These are phyloP conservation scores for Trissolcus brochymenae DNA, from an alignment of 2,888 invertebrate species.

Conservation along the genomic window DNA sequence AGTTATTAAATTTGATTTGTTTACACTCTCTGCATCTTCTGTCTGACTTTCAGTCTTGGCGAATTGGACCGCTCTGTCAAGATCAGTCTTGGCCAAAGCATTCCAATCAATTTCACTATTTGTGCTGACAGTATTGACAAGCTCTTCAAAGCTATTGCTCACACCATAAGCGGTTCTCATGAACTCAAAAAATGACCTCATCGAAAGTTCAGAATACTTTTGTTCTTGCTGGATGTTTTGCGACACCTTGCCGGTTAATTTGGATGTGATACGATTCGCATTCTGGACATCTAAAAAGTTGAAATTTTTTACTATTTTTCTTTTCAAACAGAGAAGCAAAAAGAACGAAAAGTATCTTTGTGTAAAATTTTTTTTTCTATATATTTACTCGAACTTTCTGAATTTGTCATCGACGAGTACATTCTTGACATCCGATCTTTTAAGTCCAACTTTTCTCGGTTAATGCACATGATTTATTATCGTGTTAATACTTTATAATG, in stretches of 20 bases:
- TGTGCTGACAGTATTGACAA: conserved; percentile 68
- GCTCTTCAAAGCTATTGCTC: conserved; percentile 77
- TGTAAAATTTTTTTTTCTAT: conserved; percentile 1
- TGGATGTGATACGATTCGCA: conserved; percentile 1
- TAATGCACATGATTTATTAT: conserved; percentile 17
- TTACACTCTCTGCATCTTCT: not conserved
- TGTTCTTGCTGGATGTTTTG: conserved; percentile 46
- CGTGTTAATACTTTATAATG: not conserved
- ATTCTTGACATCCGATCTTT: conserved; percentile 33
- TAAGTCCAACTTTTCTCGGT: conserved; percentile 19
- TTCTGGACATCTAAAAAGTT: conserved; percentile 19
- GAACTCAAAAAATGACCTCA: conserved; percentile 84
- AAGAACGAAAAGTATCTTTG: not conserved
- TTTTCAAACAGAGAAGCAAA: no score
- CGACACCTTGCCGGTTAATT: conserved; percentile 23
- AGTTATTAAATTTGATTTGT: not conserved
- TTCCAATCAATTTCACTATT: conserved; percentile 78
- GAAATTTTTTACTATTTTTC: not conserved
- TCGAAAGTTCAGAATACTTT: conserved; percentile 80
- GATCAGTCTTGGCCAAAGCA: conserved; percentile 76
- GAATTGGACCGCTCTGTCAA: not conserved
- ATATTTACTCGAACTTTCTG: conserved; percentile 30
- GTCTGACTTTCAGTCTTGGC: not conserved
- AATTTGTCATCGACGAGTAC: conserved; percentile 8
- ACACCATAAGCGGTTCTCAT: conserved; percentile 86